Evolutionary conservation across 2,113 vertebrate species (phyloP).

Genomic region (Etia nguti): DNA sequence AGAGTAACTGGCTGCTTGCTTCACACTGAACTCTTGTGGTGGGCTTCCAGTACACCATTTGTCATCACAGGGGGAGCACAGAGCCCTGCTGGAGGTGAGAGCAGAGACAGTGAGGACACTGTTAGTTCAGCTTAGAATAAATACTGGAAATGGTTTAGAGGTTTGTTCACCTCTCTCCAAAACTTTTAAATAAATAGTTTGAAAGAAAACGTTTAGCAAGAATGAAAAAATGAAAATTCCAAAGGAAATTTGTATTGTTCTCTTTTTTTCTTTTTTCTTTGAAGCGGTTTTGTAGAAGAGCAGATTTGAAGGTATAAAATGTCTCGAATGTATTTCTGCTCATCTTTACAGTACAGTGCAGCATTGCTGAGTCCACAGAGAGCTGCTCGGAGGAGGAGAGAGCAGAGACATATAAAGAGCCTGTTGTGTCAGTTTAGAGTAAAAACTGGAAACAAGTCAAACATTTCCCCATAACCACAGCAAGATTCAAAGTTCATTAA

Average conservation of each 20-base stretch:
- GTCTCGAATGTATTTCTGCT: neutral
- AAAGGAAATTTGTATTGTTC: neutral
- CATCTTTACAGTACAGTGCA: neutral
- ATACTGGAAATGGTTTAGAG: neutral
- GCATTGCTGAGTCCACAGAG: neutral
- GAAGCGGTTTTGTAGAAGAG: neutral
- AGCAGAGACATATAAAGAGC: neutral
- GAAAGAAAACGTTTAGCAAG: too few species aligned
- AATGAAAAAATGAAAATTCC: neutral
- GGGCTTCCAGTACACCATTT: too few species aligned
- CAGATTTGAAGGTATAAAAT: neutral
- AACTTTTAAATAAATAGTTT: neutral
- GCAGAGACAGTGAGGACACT: neutral
- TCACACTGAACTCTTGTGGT: too few species aligned
- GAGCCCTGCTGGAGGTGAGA: neutral
- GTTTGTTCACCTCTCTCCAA: neutral
- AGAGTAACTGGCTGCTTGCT: too few species aligned
- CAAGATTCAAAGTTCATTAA: neutral
- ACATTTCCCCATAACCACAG: neutral
- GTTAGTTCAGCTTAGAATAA: neutral
- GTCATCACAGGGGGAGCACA: neutral
- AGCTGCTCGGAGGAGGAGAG: neutral
- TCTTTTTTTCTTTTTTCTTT: rapidly evolving
- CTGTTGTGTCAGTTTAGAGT: neutral
- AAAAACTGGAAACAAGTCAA: neutral